Percentiles rank a stretch among this genome's conserved stretches.
phyloP scores from a whole-genome alignment of 2,888 invertebrate species.

The Habroteleia sp. region DNA sequence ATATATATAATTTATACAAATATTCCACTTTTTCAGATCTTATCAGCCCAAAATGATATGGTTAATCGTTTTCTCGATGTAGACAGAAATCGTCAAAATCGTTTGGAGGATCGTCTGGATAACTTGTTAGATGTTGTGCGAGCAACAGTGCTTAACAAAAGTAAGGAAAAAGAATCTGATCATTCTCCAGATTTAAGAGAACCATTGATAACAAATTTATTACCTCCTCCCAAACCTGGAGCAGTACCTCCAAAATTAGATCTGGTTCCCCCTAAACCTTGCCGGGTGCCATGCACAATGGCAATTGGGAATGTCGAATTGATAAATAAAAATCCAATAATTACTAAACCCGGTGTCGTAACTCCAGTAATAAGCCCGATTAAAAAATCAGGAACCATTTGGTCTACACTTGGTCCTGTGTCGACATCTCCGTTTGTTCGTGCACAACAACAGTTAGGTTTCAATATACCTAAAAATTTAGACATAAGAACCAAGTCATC shows the following conservation, averaged over 20 bases:
- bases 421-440: constrained; percentile 79
- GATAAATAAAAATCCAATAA: constrained; percentile 72
- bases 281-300: constrained; percentile 76
- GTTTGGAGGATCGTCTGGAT: constrained; percentile 78
- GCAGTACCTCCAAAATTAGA: constrained; percentile 77
- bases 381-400: constrained; percentile 73
- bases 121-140: constrained; percentile 78
- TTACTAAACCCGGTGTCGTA: constrained; percentile 75
- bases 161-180: constrained; percentile 68
- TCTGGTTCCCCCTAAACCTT: constrained; percentile 78
- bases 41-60: constrained; percentile 78
- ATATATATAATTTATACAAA: neutral
- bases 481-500: constrained; percentile 76
- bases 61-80: constrained; percentile 76
- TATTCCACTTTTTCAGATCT: constrained; percentile 69
- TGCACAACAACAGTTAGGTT: constrained; percentile 77
- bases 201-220: constrained; percentile 71
- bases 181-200: constrained; percentile 57
- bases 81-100: constrained; percentile 77
- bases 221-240: constrained; percentile 77
- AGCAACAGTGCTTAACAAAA: constrained; percentile 74
- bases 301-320: constrained; percentile 70
- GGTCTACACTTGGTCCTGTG: constrained; percentile 78
- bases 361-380: constrained; percentile 73
- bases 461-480: constrained; percentile 61